phyloP scores from a whole-genome alignment of 2,113 vertebrate genomes.

The Chunga burmeisteri region DNA sequence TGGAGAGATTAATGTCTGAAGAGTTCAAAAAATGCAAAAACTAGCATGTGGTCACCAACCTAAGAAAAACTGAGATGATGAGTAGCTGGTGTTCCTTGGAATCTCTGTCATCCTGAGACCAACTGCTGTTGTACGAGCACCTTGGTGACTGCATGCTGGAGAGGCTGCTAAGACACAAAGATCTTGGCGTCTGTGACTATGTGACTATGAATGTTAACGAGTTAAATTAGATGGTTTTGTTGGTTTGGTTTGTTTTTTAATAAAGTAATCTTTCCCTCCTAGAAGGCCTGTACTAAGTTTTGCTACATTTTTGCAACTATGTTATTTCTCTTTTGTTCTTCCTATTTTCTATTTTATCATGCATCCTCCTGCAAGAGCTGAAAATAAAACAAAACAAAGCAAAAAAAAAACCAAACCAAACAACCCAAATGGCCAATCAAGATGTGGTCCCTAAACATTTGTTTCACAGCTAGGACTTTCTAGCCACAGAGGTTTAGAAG shows the following conservation, averaged over 20 bases:
- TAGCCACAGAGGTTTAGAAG: not conserved
- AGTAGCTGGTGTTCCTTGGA: not conserved
- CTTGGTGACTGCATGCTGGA: not conserved
- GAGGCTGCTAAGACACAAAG: not conserved
- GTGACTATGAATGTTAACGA: not conserved
- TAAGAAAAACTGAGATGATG: not conserved
- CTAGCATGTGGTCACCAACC: accelerated
- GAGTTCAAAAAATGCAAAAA: not conserved
- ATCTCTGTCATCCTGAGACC: not conserved
- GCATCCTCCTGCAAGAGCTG: not conserved
- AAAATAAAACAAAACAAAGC: not conserved
- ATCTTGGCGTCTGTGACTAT: not conserved
- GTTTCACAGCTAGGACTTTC: not conserved
- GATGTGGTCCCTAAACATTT: not conserved
- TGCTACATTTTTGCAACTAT: not conserved
- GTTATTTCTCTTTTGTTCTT: not conserved
- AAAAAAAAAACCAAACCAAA: accelerated
- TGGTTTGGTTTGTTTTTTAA: not conserved
- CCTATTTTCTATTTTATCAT: not conserved
- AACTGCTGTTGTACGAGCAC: not conserved
- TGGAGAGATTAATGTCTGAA: not conserved
- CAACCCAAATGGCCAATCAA: not conserved
- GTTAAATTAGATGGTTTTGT: not conserved
- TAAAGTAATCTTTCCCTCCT: not conserved
- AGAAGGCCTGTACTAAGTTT: not conserved